Evolutionary conservation across 2,888 invertebrate species (phyloP).

Genomic region (Eupithecia exiguata): DNA sequence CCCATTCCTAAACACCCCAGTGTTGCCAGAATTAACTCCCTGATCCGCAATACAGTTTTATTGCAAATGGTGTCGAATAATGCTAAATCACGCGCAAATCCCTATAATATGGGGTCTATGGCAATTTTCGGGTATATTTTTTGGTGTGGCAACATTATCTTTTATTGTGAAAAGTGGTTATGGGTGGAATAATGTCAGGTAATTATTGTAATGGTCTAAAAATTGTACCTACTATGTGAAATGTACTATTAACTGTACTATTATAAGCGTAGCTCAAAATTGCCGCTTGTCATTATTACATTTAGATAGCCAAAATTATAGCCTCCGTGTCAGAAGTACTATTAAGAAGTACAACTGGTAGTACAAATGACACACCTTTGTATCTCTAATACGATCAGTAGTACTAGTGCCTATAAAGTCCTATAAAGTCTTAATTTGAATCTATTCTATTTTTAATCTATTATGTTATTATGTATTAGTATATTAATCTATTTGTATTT

Average conservation of each 20-base stretch:
- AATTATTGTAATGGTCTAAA: slow-evolving; percentile 16
- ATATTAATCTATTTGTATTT: no score
- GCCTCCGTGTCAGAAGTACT: no score
- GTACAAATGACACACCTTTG: no score
- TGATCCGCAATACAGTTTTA: slow-evolving; percentile 75
- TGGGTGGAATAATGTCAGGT: slow-evolving; percentile 46
- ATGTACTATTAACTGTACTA: not conserved
- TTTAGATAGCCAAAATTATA: not conserved
- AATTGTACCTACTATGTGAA: slow-evolving; percentile 5
- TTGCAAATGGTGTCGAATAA: slow-evolving; percentile 74
- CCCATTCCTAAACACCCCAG: slow-evolving; percentile 43
- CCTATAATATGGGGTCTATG: slow-evolving; percentile 56
- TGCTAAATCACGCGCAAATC: slow-evolving; percentile 75
- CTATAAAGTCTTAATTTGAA: no score
- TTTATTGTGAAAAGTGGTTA: slow-evolving; percentile 75
- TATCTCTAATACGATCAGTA: no score
- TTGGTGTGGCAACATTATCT: slow-evolving; percentile 63
- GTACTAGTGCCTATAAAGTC: no score
- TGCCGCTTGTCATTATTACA: no score
- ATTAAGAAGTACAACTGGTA: no score
- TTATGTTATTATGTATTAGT: no score
- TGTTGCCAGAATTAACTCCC: slow-evolving; percentile 68
- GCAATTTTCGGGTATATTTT: slow-evolving; percentile 59
- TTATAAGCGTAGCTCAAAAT: not conserved
- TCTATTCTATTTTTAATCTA: no score